Percentiles rank a stretch among this genome's conserved stretches.
These are phyloP conservation scores for Hypotaenidia okinawae DNA, from an alignment of 2,797 vertebrate species.

Conservation along the genomic window DNA sequence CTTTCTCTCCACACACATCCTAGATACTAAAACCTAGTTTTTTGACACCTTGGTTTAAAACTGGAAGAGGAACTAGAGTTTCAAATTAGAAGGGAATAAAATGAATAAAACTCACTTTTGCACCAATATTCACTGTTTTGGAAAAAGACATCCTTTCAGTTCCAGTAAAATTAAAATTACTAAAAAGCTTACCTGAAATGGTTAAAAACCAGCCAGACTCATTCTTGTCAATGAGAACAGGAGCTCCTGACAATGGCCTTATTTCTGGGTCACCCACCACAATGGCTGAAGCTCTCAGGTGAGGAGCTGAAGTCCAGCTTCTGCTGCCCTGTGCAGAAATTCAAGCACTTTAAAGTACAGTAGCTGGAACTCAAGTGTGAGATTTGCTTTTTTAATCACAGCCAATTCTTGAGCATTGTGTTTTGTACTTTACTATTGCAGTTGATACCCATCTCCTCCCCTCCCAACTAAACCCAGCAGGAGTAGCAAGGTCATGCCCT, in stretches of 20 bases:
- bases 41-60: not conserved
- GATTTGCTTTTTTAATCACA: not conserved
- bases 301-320: not conserved
- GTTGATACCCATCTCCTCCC: not conserved
- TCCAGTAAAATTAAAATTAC: not conserved
- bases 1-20: not conserved
- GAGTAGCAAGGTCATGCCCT: slow-evolving; percentile 23
- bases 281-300: not conserved
- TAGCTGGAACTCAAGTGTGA: not conserved
- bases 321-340: not conserved
- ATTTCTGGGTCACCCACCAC: not conserved
- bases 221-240: not conserved
- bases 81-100: not conserved
- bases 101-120: not conserved
- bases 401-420: not conserved
- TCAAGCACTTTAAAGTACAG: not conserved
- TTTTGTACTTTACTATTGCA: not conserved
- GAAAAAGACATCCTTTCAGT: not conserved
- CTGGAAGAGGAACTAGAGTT: not conserved
- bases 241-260: not conserved
- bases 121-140: not conserved
- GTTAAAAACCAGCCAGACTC: not conserved
- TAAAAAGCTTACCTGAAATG: not conserved
- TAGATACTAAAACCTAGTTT: not conserved
- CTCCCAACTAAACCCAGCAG: not conserved